Percentiles rank a stretch among this genome's conserved stretches.
These are phyloP conservation scores for Nomada ruficornis DNA, from an alignment of 2,888 invertebrate species.

Conservation along the genomic window DNA sequence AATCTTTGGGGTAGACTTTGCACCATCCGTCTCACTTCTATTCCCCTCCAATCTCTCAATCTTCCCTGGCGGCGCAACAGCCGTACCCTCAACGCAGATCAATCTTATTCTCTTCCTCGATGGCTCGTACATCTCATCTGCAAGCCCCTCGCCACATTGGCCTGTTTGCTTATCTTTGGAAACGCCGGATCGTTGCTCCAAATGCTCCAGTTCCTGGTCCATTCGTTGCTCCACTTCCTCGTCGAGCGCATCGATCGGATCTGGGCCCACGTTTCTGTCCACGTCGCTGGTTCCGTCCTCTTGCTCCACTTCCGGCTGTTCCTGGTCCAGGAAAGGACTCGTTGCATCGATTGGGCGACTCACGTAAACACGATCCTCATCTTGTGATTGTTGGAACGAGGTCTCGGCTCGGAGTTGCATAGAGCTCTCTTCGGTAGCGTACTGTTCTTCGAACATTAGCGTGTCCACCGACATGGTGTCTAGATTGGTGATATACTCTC, in stretches of 20 bases:
- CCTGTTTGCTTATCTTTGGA: conserved; percentile 31
- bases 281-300: conserved; percentile 23
- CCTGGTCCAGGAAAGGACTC: not conserved
- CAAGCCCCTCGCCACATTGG: not conserved
- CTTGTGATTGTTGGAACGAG: not conserved
- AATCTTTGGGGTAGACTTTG: conserved; percentile 26
- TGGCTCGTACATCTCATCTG: conserved; percentile 2
- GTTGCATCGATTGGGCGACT: conserved; percentile 5
- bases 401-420: not conserved
- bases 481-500: not conserved
- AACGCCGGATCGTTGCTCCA: not conserved
- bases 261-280: not conserved
- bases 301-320: conserved; percentile 30
- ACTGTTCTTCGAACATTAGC: conserved; percentile 41
- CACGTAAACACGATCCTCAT: not conserved
- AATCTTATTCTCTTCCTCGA: conserved; percentile 34
- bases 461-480: conserved; percentile 46
- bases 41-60: not conserved
- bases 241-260: conserved; percentile 25
- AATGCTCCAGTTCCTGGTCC: conserved; percentile 20
- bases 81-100: conserved; percentile 3
- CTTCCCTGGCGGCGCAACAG: not conserved
- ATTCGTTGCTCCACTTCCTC: conserved; percentile 4
- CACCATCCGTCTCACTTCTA: not conserved
- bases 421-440: not conserved